Evolutionary conservation across 2,113 vertebrate species (phyloP).

Genomic region (Hemibates koningsi): DNA sequence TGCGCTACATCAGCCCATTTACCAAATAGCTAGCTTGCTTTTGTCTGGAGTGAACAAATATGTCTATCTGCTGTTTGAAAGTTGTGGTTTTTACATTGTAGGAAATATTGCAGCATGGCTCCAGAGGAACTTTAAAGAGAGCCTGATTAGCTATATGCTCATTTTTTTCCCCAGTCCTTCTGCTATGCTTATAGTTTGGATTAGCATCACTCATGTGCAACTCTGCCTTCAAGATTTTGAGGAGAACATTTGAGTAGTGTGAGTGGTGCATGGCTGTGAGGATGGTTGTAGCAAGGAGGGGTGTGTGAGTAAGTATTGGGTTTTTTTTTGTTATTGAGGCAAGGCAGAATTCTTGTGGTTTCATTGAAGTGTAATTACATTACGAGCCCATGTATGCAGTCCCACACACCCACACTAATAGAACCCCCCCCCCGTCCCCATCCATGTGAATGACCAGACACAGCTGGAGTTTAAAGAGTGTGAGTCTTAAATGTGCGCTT

Average conservation of each 20-base stretch:
- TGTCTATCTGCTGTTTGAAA: neutral
- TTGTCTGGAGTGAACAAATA: neutral
- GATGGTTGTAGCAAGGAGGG: conserved; percentile 19
- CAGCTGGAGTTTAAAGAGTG: neutral
- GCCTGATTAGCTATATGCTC: no score
- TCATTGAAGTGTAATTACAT: conserved; percentile 50
- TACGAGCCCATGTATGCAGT: neutral
- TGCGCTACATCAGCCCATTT: neutral
- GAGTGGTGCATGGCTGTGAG: neutral
- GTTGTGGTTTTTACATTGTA: neutral
- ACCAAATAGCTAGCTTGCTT: neutral
- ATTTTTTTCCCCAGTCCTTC: neutral
- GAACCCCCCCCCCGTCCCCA: neutral
- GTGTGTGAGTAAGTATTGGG: conserved; percentile 15
- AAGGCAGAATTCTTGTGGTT: conserved; percentile 50
- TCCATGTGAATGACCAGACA: neutral
- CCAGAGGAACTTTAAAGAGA: neutral
- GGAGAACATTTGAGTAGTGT: neutral
- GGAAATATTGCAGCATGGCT: neutral
- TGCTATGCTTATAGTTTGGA: neutral
- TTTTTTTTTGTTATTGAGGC: conserved; percentile 13
- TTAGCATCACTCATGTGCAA: neutral
- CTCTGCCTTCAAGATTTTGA: neutral
- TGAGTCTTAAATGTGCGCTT: neutral
- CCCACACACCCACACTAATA: conserved; percentile 26